These are phyloP conservation scores for Rhodinocichla rosea DNA, from an alignment of 2,113 vertebrate species.

Conservation along the genomic window DNA sequence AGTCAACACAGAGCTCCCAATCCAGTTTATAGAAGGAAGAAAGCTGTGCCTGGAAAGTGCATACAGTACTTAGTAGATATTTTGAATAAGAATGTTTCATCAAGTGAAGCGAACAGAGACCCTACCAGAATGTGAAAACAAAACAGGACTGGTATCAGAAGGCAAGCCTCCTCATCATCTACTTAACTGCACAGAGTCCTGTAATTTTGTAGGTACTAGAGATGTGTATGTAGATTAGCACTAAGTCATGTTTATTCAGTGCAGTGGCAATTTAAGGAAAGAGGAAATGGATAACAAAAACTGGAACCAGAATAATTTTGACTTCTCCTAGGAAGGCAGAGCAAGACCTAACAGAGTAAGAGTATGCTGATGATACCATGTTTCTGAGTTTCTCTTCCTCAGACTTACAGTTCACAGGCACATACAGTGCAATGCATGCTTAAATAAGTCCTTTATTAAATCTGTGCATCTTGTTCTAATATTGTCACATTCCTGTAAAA, in stretches of 20 bases:
- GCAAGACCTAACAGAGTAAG: background rate
- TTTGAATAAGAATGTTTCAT: background rate
- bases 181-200: background rate
- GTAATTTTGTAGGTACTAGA: background rate
- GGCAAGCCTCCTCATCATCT: background rate
- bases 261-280: background rate
- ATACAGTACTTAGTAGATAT: background rate
- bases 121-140: background rate
- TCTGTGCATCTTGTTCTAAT: background rate
- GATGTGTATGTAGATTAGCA: rapidly evolving
- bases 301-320: background rate
- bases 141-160: background rate
- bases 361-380: background rate
- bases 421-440: background rate
- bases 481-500: background rate
- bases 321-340: background rate
- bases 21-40: background rate
- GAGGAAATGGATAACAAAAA: background rate
- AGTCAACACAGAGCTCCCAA: background rate
- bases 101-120: background rate
- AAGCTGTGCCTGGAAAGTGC: background rate
- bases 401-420: background rate
- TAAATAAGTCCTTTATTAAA: background rate
- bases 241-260: background rate
- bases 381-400: background rate